These are phyloP conservation scores for Pollenia amentaria DNA, from an alignment of 2,888 invertebrate genomes.

Conservation along the genomic window DNA sequence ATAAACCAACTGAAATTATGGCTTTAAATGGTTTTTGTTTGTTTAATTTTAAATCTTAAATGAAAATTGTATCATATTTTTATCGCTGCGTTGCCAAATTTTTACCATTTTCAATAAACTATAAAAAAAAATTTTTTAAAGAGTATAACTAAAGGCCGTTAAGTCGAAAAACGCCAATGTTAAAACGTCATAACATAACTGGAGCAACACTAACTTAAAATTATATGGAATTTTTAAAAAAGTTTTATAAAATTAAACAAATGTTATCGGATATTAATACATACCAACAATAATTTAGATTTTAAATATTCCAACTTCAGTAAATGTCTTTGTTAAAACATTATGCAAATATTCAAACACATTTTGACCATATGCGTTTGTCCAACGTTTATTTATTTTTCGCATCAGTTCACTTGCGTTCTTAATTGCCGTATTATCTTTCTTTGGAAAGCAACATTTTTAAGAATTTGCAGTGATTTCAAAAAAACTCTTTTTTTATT, in stretches of 20 bases:
- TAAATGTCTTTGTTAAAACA: too few species aligned
- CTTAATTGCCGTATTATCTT: conserved; percentile 30
- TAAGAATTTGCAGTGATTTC: conserved; percentile 3
- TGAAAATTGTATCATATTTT: conserved; percentile 35
- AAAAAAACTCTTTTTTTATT: background rate
- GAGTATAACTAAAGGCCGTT: too few species aligned
- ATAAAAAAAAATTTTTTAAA: too few species aligned
- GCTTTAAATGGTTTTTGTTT: conserved; percentile 44
- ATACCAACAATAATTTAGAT: too few species aligned
- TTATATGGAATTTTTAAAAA: too few species aligned
- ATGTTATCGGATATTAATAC: too few species aligned
- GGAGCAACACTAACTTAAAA: too few species aligned
- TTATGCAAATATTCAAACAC: background rate
- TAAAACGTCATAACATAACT: too few species aligned
- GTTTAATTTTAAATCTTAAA: conserved; percentile 18
- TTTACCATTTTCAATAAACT: background rate
- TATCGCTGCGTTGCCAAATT: conserved; percentile 36
- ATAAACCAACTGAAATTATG: conserved; percentile 60
- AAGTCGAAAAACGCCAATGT: too few species aligned
- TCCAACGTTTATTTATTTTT: conserved; percentile 30
- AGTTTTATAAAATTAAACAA: too few species aligned
- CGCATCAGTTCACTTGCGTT: conserved; percentile 27
- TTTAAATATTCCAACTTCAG: too few species aligned
- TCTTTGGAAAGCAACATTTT: background rate
- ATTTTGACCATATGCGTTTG: conserved; percentile 48